Evolutionary conservation across 37 sponge, comb jelly and placozoan species (phyloP).

Genomic region (Spongilla lacustris): DNA sequence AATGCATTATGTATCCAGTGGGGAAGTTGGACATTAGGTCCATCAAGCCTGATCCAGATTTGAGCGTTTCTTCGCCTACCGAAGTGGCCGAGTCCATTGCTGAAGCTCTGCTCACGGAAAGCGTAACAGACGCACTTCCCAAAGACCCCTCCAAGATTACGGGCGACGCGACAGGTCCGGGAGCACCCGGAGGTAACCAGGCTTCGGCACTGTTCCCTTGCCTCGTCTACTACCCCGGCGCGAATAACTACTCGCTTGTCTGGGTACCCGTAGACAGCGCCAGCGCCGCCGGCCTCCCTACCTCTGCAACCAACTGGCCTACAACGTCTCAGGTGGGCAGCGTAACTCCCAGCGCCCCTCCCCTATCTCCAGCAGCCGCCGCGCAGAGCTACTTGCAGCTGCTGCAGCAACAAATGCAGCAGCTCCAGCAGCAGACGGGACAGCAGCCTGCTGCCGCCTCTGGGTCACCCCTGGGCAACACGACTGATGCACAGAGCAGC

Average conservation of each 20-base stretch:
- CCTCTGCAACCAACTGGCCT: background rate
- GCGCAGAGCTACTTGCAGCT: conserved; percentile 70
- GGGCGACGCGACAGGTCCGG: background rate
- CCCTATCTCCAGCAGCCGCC: conserved; percentile 13
- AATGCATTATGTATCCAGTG: too few relatives aligned
- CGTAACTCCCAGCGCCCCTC: background rate
- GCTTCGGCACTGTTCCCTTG: conserved; percentile 60
- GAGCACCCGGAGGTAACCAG: background rate
- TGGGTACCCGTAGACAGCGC: conserved; percentile 72
- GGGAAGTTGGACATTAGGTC: background rate
- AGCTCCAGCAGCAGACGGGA: conserved; percentile 52
- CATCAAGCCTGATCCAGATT: background rate
- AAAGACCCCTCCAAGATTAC: background rate
- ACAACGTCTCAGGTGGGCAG: background rate
- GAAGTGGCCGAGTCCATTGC: background rate
- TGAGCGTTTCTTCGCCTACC: background rate
- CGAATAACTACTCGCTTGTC: conserved; percentile 58
- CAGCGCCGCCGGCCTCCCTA: conserved; percentile 19
- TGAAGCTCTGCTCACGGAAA: background rate
- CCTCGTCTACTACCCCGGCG: conserved; percentile 66
- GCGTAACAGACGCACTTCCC: background rate
- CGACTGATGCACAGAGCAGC: background rate
- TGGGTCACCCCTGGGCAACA: background rate
- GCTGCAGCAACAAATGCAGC: conserved; percentile 47
- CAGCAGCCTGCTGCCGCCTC: background rate